These are phyloP conservation scores for Acheta domesticus DNA, from an alignment of 2,888 invertebrate species.

Conservation along the genomic window DNA sequence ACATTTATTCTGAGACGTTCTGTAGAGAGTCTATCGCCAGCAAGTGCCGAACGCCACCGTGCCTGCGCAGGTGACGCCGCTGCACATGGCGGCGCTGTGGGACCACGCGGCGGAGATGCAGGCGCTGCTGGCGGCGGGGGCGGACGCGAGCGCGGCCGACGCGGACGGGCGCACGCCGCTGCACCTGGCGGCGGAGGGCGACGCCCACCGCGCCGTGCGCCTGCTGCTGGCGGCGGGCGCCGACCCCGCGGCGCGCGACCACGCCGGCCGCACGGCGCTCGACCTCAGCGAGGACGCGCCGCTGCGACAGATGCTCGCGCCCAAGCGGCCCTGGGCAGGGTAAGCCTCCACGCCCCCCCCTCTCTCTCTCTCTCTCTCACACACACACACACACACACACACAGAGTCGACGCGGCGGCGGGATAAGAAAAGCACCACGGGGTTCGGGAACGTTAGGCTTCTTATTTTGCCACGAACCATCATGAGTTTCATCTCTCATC, in stretches of 20 bases:
- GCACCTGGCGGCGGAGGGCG: neutral
- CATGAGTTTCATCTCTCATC: too few species aligned
- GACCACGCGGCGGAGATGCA: neutral
- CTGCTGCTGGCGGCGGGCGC: neutral
- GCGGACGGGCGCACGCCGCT: neutral
- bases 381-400: too few species aligned
- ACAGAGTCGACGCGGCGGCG: too few species aligned
- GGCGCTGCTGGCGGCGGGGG: neutral
- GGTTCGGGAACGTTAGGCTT: too few species aligned
- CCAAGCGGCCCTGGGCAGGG: neutral
- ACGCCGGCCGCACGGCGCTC: neutral
- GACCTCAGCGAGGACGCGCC: neutral
- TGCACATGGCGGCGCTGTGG: constrained; percentile 3
- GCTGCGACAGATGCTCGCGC: neutral
- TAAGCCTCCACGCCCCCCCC: neutral
- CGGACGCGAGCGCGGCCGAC: neutral
- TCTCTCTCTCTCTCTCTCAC: too few species aligned
- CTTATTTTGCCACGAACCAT: too few species aligned
- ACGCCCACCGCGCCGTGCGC: neutral
- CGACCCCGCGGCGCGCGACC: neutral
- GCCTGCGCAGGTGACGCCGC: neutral
- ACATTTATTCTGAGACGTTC: too few species aligned
- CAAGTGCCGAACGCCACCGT: too few species aligned
- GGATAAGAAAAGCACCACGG: too few species aligned
- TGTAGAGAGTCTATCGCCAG: too few species aligned